Conservation (phyloP, 2,113 vertebrate species). For the Arvicanthis niloticus region DNA sequence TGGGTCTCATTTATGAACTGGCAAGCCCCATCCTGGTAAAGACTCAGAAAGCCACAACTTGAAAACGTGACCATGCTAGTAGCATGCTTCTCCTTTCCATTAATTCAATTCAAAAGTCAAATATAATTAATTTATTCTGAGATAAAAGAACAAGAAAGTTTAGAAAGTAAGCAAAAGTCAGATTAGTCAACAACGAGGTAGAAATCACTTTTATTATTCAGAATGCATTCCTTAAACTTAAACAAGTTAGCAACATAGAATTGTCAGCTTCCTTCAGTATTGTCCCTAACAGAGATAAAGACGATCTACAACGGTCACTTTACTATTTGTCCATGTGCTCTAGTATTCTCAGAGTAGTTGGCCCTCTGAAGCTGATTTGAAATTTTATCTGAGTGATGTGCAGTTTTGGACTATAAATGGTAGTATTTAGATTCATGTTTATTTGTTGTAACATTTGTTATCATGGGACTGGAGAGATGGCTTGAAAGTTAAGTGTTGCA, state of each 20-base stretch:
- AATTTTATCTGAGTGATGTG: not conserved
- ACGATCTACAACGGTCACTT: not conserved
- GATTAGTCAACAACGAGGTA: conserved; percentile 15
- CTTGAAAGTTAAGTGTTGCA: no score
- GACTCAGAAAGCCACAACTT: conserved; percentile 5
- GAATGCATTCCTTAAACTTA: conserved; percentile 12
- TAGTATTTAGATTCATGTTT: not conserved
- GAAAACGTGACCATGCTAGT: not conserved
- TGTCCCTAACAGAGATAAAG: not conserved
- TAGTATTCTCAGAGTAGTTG: not conserved
- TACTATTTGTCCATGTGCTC: not conserved
- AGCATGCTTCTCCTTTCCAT: not conserved
- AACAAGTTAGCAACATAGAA: not conserved
- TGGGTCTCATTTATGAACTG: not conserved
- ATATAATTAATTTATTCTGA: conserved; percentile 22
- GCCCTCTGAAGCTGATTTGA: not conserved
- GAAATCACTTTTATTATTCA: conserved; percentile 6
- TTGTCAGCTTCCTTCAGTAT: not conserved
- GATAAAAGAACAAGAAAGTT: not conserved
- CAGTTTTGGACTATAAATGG: not conserved
- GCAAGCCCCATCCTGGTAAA: not conserved
- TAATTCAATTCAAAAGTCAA: conserved; percentile 52
- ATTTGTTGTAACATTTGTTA: not conserved
- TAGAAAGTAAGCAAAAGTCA: conserved; percentile 54
- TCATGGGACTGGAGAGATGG: not conserved